Evolutionary conservation across 2,888 invertebrate genomes (phyloP).

Genomic region (Heliconius hortense): DNA sequence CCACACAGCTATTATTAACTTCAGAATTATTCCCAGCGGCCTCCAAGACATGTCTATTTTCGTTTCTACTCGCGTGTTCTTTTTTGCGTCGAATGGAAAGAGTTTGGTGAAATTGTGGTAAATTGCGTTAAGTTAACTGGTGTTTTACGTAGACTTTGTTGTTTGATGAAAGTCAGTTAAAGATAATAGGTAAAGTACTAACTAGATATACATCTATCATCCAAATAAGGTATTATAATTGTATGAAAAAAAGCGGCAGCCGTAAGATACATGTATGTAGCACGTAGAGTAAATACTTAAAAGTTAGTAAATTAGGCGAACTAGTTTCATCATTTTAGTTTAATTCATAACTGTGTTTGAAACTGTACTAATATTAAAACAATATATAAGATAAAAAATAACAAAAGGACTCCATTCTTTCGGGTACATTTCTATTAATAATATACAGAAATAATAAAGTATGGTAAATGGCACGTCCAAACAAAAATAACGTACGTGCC

Average conservation of each 20-base stretch:
- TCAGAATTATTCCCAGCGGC: constrained; percentile 66
- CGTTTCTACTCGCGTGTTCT: constrained; percentile 57
- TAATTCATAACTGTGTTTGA: not conserved
- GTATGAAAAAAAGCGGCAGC: not conserved
- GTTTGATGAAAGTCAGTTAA: not conserved
- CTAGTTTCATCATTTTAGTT: not conserved
- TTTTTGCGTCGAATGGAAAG: constrained; percentile 33
- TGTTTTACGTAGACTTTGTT: not conserved
- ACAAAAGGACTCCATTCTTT: not conserved
- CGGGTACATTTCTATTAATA: not conserved
- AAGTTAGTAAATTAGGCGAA: not conserved
- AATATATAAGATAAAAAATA: not conserved
- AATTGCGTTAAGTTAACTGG: constrained; percentile 24
- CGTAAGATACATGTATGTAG: not conserved
- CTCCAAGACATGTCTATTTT: constrained; percentile 76
- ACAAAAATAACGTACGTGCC: constrained; percentile 20
- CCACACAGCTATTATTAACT: constrained; percentile 66
- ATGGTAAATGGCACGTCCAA: constrained; percentile 17
- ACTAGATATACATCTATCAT: not conserved
- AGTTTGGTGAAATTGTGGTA: constrained; percentile 30
- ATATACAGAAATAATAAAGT: not conserved
- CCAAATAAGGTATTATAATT: constrained; percentile 4
- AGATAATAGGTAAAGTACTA: not conserved
- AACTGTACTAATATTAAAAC: not conserved
- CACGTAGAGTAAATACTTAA: not conserved